phyloP scores from a whole-genome alignment of 2,888 invertebrate genomes.

The Oxyscelio sp. region DNA sequence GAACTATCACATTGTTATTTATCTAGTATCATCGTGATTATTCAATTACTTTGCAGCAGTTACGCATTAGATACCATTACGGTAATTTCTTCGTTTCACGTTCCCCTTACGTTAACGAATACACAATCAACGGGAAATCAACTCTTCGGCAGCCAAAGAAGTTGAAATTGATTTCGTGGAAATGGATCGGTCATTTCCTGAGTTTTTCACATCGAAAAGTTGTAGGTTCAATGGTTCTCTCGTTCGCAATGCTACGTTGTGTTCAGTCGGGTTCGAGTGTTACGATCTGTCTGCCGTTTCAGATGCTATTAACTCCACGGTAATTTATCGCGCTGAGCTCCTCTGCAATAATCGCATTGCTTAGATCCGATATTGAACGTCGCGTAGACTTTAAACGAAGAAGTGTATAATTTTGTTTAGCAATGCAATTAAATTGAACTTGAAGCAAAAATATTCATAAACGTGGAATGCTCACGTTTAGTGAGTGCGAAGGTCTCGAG shows the following conservation, averaged over 20 bases:
- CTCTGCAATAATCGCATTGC: no score
- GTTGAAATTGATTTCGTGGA: slow-evolving; percentile 28
- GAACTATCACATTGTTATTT: no score
- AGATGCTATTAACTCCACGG: background rate
- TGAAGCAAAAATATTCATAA: slow-evolving; percentile 53
- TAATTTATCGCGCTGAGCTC: background rate
- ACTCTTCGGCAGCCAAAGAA: slow-evolving; percentile 1
- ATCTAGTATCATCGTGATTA: no score
- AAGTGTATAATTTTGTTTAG: background rate
- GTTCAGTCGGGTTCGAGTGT: no score
- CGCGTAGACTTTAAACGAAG: background rate
- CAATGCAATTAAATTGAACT: slow-evolving; percentile 48
- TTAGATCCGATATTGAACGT: no score
- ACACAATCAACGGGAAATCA: slow-evolving; percentile 18
- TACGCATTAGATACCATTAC: slow-evolving; percentile 8
- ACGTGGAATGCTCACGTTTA: slow-evolving; percentile 57
- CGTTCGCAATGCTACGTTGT: slow-evolving; percentile 17
- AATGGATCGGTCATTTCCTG: slow-evolving; percentile 42
- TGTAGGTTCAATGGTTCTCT: slow-evolving; percentile 28
- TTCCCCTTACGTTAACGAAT: no score
- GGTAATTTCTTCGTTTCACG: background rate
- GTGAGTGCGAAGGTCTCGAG: slow-evolving; percentile 63
- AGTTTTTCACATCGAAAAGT: slow-evolving; percentile 37
- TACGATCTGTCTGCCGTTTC: no score
- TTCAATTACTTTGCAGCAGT: slow-evolving; percentile 18